These are phyloP conservation scores for Podiceps cristatus DNA, from an alignment of 2,113 vertebrate species.

Conservation along the genomic window DNA sequence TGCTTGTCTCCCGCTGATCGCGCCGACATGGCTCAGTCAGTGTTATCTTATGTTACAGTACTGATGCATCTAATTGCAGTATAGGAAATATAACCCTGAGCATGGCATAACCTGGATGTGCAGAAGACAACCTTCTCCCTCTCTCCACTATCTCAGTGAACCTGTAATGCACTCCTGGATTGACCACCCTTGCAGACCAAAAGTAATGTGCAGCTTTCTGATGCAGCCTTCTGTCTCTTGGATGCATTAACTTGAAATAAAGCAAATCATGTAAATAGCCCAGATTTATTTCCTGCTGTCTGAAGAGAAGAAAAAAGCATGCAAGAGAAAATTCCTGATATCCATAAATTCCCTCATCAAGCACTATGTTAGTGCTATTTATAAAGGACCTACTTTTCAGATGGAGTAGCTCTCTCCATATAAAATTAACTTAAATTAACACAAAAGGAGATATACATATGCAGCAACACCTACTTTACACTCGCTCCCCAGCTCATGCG, in stretches of 20 bases:
- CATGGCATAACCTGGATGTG: rapidly evolving
- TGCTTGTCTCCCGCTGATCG: too few species aligned
- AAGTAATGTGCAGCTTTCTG: neutral
- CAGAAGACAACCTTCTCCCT: neutral
- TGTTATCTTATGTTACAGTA: neutral
- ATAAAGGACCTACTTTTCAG: neutral
- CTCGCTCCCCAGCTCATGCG: neutral
- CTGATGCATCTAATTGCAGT: neutral
- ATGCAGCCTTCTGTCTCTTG: neutral
- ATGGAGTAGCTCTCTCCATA: neutral
- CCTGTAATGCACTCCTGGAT: rapidly evolving
- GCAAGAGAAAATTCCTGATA: neutral
- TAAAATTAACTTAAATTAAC: neutral
- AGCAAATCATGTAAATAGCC: neutral
- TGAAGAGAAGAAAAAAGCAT: neutral
- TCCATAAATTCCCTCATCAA: too few species aligned
- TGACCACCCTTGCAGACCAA: neutral
- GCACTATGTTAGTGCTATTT: too few species aligned
- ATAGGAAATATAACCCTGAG: neutral
- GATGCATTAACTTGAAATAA: neutral
- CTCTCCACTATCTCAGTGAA: neutral
- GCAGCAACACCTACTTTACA: neutral
- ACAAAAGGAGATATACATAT: rapidly evolving
- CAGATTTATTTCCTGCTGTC: neutral
- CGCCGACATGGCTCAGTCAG: too few species aligned